These are phyloP conservation scores for Hemibagrus guttatus DNA, from an alignment of 2,797 vertebrate species.

Conservation along the genomic window DNA sequence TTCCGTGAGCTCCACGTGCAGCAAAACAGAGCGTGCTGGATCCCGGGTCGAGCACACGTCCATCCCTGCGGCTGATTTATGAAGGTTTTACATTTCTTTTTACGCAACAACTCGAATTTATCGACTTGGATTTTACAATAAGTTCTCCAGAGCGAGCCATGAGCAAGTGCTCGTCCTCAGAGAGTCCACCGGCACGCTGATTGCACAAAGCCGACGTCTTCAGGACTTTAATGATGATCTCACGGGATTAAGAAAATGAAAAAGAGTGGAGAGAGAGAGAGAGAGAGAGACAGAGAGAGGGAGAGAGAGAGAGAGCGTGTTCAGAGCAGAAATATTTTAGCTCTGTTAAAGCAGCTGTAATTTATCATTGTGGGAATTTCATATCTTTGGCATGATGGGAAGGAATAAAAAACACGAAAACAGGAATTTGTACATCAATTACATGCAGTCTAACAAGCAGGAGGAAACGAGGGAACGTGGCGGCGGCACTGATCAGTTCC, in stretches of 20 bases:
- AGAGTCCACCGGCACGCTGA: neutral
- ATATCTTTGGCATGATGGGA: slow-evolving; percentile 2
- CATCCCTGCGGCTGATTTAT: neutral
- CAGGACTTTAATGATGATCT: neutral
- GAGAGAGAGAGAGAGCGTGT: neutral
- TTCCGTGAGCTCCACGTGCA: neutral
- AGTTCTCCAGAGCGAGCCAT: neutral
- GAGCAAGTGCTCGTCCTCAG: neutral
- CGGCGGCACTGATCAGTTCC: neutral
- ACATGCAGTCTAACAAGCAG: neutral
- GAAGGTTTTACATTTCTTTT: neutral
- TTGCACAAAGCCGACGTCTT: neutral
- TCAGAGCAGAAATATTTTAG: slow-evolving; percentile 18
- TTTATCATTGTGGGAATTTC: slow-evolving; percentile 21
- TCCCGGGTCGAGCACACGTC: neutral
- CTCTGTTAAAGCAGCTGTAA: slow-evolving; percentile 15
- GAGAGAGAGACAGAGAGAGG: neutral
- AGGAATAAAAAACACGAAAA: neutral
- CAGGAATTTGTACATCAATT: slow-evolving; percentile 16
- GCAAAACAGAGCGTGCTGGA: neutral
- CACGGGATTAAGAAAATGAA: neutral
- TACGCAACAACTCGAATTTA: neutral
- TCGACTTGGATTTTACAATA: neutral
- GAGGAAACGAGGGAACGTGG: neutral
- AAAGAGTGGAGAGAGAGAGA: neutral